Conservation (phyloP, 2,888 invertebrate genomes). For the Choreutis nemorana region DNA sequence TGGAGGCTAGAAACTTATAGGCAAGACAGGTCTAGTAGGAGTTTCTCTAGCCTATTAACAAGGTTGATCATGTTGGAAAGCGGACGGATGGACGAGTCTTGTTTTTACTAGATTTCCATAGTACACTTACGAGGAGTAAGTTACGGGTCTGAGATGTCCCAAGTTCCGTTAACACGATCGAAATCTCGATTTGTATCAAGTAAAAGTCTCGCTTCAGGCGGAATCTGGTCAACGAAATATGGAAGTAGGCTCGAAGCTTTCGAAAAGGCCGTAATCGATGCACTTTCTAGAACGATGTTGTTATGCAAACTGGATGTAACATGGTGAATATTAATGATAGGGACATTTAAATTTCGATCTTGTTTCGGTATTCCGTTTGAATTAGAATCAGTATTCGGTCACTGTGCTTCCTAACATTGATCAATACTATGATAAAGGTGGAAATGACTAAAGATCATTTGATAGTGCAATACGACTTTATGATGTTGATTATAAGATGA, state of each 20-base stretch:
- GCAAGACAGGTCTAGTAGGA: constrained; percentile 31
- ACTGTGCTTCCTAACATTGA: too few species aligned
- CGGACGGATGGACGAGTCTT: constrained; percentile 35
- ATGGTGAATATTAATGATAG: constrained; percentile 54
- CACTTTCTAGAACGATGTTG: constrained; percentile 56
- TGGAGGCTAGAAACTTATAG: constrained; percentile 12
- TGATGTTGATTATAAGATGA: too few species aligned
- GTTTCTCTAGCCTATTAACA: constrained; percentile 59
- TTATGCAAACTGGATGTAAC: constrained; percentile 59
- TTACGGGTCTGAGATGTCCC: constrained; percentile 45
- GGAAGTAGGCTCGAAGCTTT: constrained; percentile 54
- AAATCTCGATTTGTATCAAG: constrained; percentile 40
- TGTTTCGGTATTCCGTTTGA: constrained; percentile 18
- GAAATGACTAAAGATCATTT: too few species aligned
- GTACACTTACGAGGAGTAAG: constrained; percentile 29
- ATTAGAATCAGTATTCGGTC: constrained; percentile 45
- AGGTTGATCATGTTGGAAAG: constrained; percentile 55
- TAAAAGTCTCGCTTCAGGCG: constrained; percentile 55
- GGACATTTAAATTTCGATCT: constrained; percentile 27
- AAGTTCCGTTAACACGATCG: constrained; percentile 42
- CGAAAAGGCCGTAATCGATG: constrained; percentile 44
- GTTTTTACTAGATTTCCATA: constrained; percentile 55
- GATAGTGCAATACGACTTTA: too few species aligned
- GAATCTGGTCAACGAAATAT: constrained; percentile 45
- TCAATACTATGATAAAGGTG: too few species aligned